A percentile compares a stretch with the other conserved stretches of the same genome.
Conservation (phyloP, 2,888 invertebrate species). For the Rutpela maculata region DNA sequence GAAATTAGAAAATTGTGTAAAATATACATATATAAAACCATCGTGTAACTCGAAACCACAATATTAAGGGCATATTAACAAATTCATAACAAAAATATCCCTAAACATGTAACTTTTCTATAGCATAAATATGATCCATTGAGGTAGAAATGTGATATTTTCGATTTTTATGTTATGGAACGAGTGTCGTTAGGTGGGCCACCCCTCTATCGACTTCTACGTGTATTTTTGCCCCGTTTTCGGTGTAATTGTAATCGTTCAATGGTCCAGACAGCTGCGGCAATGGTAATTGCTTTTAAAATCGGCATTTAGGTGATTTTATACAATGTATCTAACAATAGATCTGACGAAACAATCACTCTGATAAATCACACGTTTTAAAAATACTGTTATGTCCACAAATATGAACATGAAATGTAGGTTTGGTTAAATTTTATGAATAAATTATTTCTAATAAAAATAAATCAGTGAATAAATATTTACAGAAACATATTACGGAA, state of each 20-base stretch:
- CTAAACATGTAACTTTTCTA: conserved; percentile 22
- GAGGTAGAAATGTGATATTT: conserved; percentile 35
- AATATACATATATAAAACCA: not conserved
- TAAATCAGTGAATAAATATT: not conserved
- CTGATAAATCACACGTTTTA: conserved; percentile 34
- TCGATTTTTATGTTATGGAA: conserved; percentile 21
- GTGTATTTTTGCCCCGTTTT: conserved; percentile 61
- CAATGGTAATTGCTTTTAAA: conserved; percentile 66
- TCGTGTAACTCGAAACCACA: conserved; percentile 25
- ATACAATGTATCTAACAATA: conserved; percentile 61
- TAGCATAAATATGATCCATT: not conserved
- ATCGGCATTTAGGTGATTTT: conserved; percentile 64
- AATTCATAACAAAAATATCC: conserved; percentile 25
- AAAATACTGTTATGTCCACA: conserved; percentile 12
- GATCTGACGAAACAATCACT: conserved; percentile 56
- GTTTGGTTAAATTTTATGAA: conserved; percentile 1
- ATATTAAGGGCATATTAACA: conserved; percentile 23
- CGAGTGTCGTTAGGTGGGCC: conserved; percentile 28
- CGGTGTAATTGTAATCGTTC: conserved; percentile 65
- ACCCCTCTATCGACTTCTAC: conserved; percentile 40
- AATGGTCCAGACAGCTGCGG: conserved; percentile 67
- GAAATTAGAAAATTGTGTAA: too few species aligned
- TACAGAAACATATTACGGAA: not conserved
- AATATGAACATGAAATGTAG: conserved; percentile 3
- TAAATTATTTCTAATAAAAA: not conserved